Evolutionary conservation across 1,140 invertebrate genomes (phyloP), one percentile per base, ranked within the genome.

Genomic region (Pseudomyrmex cubaensis): DNA sequence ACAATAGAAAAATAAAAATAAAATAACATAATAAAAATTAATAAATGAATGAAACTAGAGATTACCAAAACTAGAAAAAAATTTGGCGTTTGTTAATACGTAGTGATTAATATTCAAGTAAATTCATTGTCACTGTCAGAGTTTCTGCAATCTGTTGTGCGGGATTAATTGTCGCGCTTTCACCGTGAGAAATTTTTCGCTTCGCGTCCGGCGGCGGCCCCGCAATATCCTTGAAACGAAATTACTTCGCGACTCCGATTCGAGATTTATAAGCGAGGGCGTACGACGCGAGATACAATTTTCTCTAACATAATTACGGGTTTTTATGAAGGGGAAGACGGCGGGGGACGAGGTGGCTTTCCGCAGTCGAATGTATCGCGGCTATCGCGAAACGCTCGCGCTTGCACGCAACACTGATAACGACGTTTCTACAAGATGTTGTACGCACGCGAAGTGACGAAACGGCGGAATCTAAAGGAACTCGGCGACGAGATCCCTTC

Each of bases 231-330:
- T 70, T 70, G 76, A 59, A 70, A 46, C 13, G 66, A 12, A 52
- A 80, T 70, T 67, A 20, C 44, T 64, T 20, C 12, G 22, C 52
- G 52, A 57, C 54, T 69, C 54, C 64, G 64, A 78, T 78, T 78
- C 64, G 15, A 78, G 76, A 78, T 59, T 78, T 59, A 69, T 54
- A 20, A 13, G 56, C 20, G 25, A 77, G 35, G 75, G 62, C 62
- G n/a, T 46, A 54, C 52, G 76, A 54, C 35, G 35, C 35, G 35
- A 35, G 35, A 35, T 35, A 78, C 44, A 70, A 80, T 80, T 80
- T 80, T 80, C 76, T 80, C 76, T 59, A 66, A 70, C 66, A 70
- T 80, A 80, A 80, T 80, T 80, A 78, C 63, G 52, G 76, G 66
- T 61, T 70, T 66, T 70, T 66, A 20, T 50, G 76, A 66, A 13